Conservation (phyloP, 2,113 vertebrate species). For the Dryoscopus gambensis region DNA sequence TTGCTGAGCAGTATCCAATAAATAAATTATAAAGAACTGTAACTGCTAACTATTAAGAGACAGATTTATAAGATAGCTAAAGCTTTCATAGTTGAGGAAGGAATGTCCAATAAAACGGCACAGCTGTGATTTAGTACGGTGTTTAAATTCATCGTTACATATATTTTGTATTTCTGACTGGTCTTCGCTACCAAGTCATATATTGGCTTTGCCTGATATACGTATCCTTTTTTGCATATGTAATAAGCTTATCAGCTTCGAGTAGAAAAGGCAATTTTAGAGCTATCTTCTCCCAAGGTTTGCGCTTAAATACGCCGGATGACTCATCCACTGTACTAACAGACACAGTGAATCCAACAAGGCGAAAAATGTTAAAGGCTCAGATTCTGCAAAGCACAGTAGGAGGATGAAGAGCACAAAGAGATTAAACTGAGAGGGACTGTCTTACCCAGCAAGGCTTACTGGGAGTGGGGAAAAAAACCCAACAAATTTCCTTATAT, state of each 20-base stretch:
- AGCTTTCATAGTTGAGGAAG: constrained; percentile 68
- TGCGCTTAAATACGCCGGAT: neutral
- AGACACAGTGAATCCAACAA: neutral
- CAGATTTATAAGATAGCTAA: constrained; percentile 67
- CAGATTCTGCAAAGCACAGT: neutral
- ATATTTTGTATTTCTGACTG: constrained; percentile 52
- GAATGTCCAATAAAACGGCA: constrained; percentile 57
- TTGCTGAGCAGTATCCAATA: constrained; percentile 23
- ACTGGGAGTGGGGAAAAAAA: neutral
- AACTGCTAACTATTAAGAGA: constrained; percentile 64
- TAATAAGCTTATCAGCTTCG: constrained; percentile 53
- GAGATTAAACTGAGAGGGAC: neutral
- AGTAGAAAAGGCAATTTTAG: constrained; percentile 8
- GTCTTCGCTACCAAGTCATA: neutral
- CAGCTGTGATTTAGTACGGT: constrained; percentile 55
- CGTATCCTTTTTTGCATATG: constrained; percentile 21
- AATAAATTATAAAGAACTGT: constrained; percentile 65
- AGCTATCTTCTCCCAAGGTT: neutral
- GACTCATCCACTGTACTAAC: neutral
- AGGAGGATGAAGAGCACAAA: neutral
- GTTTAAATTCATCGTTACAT: constrained; percentile 59
- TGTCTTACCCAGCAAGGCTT: neutral
- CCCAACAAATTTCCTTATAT: neutral
- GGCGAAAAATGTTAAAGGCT: neutral
- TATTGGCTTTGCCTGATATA: neutral